Percentiles rank a stretch among this genome's conserved stretches.
These are phyloP conservation scores for Neosilurus hyrtlii DNA, from an alignment of 2,797 vertebrate genomes.

Conservation along the genomic window DNA sequence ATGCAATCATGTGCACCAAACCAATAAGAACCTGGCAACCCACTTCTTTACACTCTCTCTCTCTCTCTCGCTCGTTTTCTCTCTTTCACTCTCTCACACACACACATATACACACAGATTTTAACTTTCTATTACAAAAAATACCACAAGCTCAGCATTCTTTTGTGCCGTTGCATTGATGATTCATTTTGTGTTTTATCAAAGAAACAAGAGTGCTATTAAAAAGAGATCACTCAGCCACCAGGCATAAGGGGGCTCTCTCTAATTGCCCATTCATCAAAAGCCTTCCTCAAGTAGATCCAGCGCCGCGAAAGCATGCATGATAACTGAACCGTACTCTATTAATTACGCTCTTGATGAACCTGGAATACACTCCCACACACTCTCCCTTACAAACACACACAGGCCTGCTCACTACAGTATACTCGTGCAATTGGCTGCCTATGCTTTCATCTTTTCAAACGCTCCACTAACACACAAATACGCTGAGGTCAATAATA, in stretches of 20 bases:
- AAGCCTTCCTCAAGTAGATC: slow-evolving; percentile 70
- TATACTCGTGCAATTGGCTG: not conserved
- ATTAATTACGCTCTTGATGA: slow-evolving; percentile 72
- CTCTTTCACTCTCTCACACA: not conserved
- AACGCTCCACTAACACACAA: not conserved
- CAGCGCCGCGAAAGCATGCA: slow-evolving; percentile 66
- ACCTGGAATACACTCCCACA: slow-evolving; percentile 43
- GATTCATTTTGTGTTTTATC: slow-evolving; percentile 79
- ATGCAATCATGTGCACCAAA: slow-evolving; percentile 55
- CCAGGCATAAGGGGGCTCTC: slow-evolving; percentile 67
- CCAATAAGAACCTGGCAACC: slow-evolving; percentile 42
- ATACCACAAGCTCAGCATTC: slow-evolving; percentile 59
- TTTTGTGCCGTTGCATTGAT: slow-evolving; percentile 67
- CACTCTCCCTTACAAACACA: slow-evolving; percentile 44
- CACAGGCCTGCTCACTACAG: not conserved
- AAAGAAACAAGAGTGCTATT: slow-evolving; percentile 77
- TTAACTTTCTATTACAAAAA: slow-evolving; percentile 67
- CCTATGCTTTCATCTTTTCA: not conserved
- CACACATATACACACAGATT: slow-evolving; percentile 9
- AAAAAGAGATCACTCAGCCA: slow-evolving; percentile 80
- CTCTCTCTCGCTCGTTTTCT: not conserved
- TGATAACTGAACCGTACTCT: slow-evolving; percentile 69
- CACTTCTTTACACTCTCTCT: not conserved
- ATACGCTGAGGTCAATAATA: not conserved
- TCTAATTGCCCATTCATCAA: slow-evolving; percentile 82